phyloP scores from a whole-genome alignment of 2,113 vertebrate species.

The Pomatostomus ruficeps region DNA sequence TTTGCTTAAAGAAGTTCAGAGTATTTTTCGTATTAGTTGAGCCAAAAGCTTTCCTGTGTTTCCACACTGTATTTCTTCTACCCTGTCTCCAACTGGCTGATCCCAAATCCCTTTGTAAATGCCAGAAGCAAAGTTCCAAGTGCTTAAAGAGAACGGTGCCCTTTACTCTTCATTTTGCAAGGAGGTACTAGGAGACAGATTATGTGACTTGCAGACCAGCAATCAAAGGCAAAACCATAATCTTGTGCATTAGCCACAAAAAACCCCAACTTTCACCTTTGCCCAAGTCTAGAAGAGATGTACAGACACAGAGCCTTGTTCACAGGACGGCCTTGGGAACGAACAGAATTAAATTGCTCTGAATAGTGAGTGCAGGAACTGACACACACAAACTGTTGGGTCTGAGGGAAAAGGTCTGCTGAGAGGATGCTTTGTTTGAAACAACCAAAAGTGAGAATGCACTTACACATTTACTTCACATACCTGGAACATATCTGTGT shows the following conservation, averaged over 20 bases:
- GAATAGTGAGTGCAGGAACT: background rate
- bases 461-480: background rate
- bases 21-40: background rate
- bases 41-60: background rate
- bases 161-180: background rate
- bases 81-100: background rate
- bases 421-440: background rate
- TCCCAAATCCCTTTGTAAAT: background rate
- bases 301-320: background rate
- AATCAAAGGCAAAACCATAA: background rate
- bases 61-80: background rate
- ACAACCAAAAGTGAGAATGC: background rate
- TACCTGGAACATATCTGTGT: constrained; percentile 97
- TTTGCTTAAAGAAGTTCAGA: background rate
- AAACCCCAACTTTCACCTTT: background rate
- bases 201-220: background rate
- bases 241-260: background rate
- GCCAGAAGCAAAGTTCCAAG: background rate
- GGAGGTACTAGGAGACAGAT: background rate
- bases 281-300: background rate
- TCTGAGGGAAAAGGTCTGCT: background rate
- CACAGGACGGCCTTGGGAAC: background rate
- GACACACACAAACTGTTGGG: background rate
- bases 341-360: background rate
- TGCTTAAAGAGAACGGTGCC: background rate